These are phyloP conservation scores for Drosophila aff. DNA, from an alignment of 1,140 invertebrate genomes.

Conservation along the genomic window DNA sequence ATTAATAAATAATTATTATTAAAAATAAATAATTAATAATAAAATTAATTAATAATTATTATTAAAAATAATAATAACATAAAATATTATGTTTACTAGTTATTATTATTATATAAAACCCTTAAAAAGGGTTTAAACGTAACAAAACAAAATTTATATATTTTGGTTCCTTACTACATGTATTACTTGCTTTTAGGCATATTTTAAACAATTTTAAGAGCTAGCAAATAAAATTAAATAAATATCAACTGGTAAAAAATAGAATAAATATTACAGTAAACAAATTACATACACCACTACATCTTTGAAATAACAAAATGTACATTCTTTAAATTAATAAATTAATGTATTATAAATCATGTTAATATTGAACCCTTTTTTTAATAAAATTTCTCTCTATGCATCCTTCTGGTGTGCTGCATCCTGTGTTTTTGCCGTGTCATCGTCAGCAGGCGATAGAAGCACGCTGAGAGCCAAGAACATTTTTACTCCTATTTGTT, in stretches of 20 bases:
- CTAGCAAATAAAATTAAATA: background rate
- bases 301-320: background rate
- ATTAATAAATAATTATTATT: too few relatives aligned
- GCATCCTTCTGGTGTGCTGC: slow-evolving; percentile 21
- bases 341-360: background rate
- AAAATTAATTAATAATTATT: too few relatives aligned
- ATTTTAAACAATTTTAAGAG: background rate
- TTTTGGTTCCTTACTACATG: background rate
- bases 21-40: too few relatives aligned
- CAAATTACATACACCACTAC: background rate
- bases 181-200: background rate
- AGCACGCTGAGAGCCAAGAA: slow-evolving; percentile 45
- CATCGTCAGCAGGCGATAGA: slow-evolving; percentile 44
- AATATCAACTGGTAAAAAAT: background rate
- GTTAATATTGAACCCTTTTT: background rate
- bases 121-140: background rate
- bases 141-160: background rate
- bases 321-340: rapidly evolving
- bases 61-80: too few relatives aligned
- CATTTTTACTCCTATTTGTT: slow-evolving; percentile 50
- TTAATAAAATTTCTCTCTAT: background rate
- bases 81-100: too few relatives aligned
- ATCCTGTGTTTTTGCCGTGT: slow-evolving; percentile 41
- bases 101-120: too few relatives aligned
- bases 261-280: background rate